phyloP scores from a whole-genome alignment of 2,888 invertebrate species.

The Caenorhabditis sp. region DNA sequence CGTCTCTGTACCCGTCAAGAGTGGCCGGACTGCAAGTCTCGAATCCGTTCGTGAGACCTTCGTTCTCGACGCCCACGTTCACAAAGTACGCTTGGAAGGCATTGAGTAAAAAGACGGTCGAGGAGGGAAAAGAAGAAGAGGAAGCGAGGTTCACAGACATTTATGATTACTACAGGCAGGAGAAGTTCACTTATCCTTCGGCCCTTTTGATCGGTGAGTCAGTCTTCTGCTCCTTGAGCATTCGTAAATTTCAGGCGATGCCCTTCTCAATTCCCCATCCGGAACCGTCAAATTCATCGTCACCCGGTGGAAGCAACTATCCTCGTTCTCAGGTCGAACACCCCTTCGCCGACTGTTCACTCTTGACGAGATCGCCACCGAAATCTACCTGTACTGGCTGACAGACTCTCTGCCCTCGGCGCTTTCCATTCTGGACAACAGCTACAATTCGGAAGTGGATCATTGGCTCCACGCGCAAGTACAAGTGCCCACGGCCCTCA shows the following conservation, averaged over 20 bases:
- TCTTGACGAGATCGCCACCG: conserved; percentile 68
- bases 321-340: conserved; percentile 20
- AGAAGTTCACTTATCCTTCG: conserved; percentile 36
- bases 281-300: conserved; percentile 51
- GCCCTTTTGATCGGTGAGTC: conserved; percentile 34
- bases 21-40: conserved; percentile 65
- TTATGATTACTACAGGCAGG: conserved; percentile 33
- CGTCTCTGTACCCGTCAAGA: conserved; percentile 47
- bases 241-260: conserved; percentile 10
- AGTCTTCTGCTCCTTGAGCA: background rate
- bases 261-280: conserved; percentile 55
- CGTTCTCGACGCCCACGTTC: conserved; percentile 49
- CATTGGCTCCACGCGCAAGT: conserved; percentile 43
- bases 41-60: conserved; percentile 61
- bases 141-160: conserved; percentile 22
- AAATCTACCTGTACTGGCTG: conserved; percentile 68
- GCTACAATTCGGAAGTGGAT: conserved; percentile 27
- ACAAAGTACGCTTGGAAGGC: conserved; percentile 36
- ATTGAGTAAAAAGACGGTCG: background rate
- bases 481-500: conserved; percentile 30
- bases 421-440: conserved; percentile 43
- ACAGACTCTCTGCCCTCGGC: conserved; percentile 59
- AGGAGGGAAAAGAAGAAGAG: background rate
- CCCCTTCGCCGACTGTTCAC: conserved; percentile 63
- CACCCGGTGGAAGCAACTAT: conserved; percentile 53